Base-by-base conservation (phyloP, 2,113 vertebrate genomes). In the Labeo rohita region DNA sequence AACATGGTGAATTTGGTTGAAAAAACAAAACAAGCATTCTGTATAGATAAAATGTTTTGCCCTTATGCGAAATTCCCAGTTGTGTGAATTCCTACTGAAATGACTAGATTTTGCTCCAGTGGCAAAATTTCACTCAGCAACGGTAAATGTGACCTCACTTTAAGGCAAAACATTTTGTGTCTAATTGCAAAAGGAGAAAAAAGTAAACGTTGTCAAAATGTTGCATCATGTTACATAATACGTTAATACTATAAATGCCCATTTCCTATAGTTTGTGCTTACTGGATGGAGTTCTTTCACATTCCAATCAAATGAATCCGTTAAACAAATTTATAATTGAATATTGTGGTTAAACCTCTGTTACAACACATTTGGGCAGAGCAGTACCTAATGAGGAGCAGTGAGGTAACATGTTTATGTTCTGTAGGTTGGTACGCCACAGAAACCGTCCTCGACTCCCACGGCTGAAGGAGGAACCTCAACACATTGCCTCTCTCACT, bases 351-450 rank as follows among this genome's bases (percentile, higher is more conserved):
- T 4, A 39, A 39, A 39, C 39, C 68, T n/a, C 74, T 15, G 47
- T 50, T 50, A 52, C n/a, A 52, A 34, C 11, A 52, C 45, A 52
- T 76, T 8, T 28, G 23, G 47, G 6, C 28, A 59, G 39, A 12
- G 63, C 28, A 21, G 10, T 78, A 89, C 88, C 88, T 89, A 74
- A 89, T 85, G 8, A 89, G 84, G 88, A 99, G 96, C 90, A 99
- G 90, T 5, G 98, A 98, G 77, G 94, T 90, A 82, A 97, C 96
- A 83, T 94, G 96, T 90, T 95, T 98, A 85, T 97, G 96, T 90
- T 98, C 97, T 18, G 94, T 88, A 0, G 98, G 98, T 16, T 95
- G 97, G 91, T 97, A 99, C 75, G 95, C 92, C 8, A 99, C 96
- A 12, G 96, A 95, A 8, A 99, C 89, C 75, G 95, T 96, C 88